Evolutionary conservation across 2,113 vertebrate genomes (phyloP).

Genomic region (Blennius ocellaris): DNA sequence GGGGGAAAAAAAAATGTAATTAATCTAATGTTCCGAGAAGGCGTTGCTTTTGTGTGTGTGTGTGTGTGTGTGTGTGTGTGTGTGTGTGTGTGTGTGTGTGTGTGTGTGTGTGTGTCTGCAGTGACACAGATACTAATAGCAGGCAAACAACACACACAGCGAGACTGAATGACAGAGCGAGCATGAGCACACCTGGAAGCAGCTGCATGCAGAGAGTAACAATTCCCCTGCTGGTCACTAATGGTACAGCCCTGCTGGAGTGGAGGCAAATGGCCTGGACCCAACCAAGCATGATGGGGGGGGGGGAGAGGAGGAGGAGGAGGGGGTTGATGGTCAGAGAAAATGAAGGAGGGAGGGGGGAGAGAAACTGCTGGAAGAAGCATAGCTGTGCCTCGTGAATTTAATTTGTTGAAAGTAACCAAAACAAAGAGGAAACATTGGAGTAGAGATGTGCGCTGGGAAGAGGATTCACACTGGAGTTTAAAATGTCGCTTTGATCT

Average conservation of each 20-base stretch:
- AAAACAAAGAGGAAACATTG: conserved; percentile 12
- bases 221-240: conserved; percentile 68
- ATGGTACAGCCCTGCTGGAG: conserved; percentile 59
- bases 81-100: conserved; percentile 5
- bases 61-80: background rate
- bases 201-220: conserved; percentile 55
- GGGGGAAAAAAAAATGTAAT: too few species aligned
- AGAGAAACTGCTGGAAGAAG: conserved; percentile 3
- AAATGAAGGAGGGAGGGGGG: background rate
- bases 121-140: conserved; percentile 19
- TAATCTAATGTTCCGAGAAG: too few species aligned
- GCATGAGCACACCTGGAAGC: conserved; percentile 50
- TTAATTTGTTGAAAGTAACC: conserved; percentile 7
- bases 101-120: background rate
- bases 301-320: background rate
- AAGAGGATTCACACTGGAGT: conserved; percentile 21
- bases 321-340: conserved; percentile 7
- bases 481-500: conserved; percentile 25
- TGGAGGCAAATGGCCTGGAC: conserved; percentile 55
- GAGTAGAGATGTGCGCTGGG: background rate
- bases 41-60: too few species aligned
- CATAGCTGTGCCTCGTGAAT: conserved; percentile 3
- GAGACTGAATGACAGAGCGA: conserved; percentile 3
- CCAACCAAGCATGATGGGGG: conserved; percentile 40
- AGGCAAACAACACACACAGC: conserved; percentile 1